These are phyloP conservation scores for Notolabrus celidotus DNA, from an alignment of 2,797 vertebrate species.

Conservation along the genomic window DNA sequence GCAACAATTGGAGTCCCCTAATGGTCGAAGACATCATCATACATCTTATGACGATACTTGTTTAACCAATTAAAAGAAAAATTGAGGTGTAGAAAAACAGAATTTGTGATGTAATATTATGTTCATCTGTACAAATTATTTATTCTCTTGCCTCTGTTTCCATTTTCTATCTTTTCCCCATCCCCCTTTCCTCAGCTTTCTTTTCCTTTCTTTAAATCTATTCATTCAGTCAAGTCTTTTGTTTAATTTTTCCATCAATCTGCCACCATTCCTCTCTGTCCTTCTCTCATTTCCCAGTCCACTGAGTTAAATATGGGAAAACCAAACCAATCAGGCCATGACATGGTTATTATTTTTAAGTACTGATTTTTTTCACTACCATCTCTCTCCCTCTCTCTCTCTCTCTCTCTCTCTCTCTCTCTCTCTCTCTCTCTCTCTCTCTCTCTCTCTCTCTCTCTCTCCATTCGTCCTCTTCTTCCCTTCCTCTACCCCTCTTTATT, in stretches of 20 bases:
- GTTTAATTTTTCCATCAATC: constrained; percentile 42
- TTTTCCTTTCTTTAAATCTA: neutral
- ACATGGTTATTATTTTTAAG: constrained; percentile 81
- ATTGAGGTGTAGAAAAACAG: too few relatives aligned
- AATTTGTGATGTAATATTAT: neutral
- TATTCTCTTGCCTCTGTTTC: neutral
- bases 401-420: constrained; percentile 15
- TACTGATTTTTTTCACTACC: constrained; percentile 58
- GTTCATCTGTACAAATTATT: neutral
- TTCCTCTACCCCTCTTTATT: constrained; percentile 20
- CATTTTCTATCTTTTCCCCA: neutral
- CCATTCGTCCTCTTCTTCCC: constrained; percentile 36
- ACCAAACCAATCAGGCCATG: constrained; percentile 79
- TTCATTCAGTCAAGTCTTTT: constrained; percentile 35
- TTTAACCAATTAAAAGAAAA: too few relatives aligned
- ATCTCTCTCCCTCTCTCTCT: constrained; percentile 22
- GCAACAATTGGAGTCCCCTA: too few relatives aligned
- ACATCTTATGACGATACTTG: too few relatives aligned
- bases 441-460: constrained; percentile 1
- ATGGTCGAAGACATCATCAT: too few relatives aligned
- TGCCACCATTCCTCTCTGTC: constrained; percentile 58
- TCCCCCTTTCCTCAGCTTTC: neutral
- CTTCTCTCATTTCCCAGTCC: constrained; percentile 79
- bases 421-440: constrained; percentile 28
- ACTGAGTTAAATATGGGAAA: constrained; percentile 80